Evolutionary conservation across 2,797 vertebrate genomes (phyloP), one percentile per base, ranked within the genome.

Genomic region (Cynodonichthys magdalenae): DNA sequence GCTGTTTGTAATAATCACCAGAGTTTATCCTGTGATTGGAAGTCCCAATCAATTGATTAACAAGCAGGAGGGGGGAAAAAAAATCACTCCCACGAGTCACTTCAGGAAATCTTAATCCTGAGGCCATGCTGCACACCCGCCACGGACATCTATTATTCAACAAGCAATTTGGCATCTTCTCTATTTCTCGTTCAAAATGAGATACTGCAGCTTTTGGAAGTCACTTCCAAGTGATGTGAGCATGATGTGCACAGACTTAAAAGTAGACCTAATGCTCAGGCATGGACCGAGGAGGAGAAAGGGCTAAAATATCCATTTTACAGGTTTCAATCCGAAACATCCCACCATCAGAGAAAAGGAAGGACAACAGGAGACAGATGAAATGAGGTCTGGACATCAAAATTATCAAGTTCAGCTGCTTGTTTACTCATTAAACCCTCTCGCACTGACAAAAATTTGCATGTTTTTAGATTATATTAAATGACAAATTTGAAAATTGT

Each of bases 141-240:
- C 45, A 12, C 47, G 29, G 46, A 18, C 71, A 84, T 77, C 7
- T 69, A 77, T 84, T 75, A 84, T 82, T 78, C 53, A 83, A 45
- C 49, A 62, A 29, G 59, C 52, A 56, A 66, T 71, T 72, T 61
- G 41, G 31, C 69, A 63, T 74, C 50, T 15, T 39, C 48, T 55
- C 53, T 62, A 84, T 78, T 14, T 75, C 77, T 74, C 63, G 71
- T 74, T 79, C 29, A 61, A 58, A 74, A 56, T 9, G 53, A 71
- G 53, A 59, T 48, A 31, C 59, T 48, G 39, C 58, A 69, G 78
- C 39, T 54, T 74, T 50, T 46, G 41, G 59, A 46, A 62, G 71
- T 56, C 20, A 34, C 14, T 20, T 68, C 49, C 12, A 39, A 67
- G 64, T 24, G 42, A 68, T 39, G 59, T 12, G 24, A 15, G 41